Evolutionary conservation across 2,797 vertebrate genomes (phyloP), one percentile per base, ranked within the genome.

Genomic region (Discoglossus pictus): DNA sequence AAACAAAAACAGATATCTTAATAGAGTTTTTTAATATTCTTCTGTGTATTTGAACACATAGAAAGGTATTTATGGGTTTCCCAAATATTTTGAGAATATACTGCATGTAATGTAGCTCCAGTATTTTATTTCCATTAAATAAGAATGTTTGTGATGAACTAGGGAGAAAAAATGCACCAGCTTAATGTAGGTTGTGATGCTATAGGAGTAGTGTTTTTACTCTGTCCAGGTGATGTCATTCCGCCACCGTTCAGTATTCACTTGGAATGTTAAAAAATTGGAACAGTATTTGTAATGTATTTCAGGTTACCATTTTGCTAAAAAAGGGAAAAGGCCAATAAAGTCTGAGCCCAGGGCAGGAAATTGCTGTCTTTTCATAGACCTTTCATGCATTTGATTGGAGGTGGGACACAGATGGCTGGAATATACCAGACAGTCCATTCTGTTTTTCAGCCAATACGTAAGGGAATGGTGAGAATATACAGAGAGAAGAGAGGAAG

Each of bases 301-400:
- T 51, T 59, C 65, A 59, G 46, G 54, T 34, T 60, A 27, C 55
- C 34, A 51, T 50, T 50, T 59, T 67, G 36, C 65, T 51, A 51
- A 50, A 59, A 59, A 44, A 66, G 35, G 64, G 23, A 66, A 23
- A 7, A 17, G 12, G 35, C 50, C 64, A 58, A 51, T 59, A 67
- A 67, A 67, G 44, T 43, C 13, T 6, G 36, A 58, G 40, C 18
- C 47, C 16, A 56, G 55, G 44, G 12, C 46, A 60, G 65, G 65
- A 67, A 67, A 67, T 60, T 23, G 44, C 46, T 51, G 54, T 67
- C 65, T 21, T 34, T 23, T 55, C 53, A 24, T 35, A 44, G 13
- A 21, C 27, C 5, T 2, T 50, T 65, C 42, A 54, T 15, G 16
- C 39, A 18, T 56, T 66, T 18, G 42, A 58, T 47, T 48, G 43